phyloP scores from a whole-genome alignment of 2,797 vertebrate species.

The Urophycis tenuis region DNA sequence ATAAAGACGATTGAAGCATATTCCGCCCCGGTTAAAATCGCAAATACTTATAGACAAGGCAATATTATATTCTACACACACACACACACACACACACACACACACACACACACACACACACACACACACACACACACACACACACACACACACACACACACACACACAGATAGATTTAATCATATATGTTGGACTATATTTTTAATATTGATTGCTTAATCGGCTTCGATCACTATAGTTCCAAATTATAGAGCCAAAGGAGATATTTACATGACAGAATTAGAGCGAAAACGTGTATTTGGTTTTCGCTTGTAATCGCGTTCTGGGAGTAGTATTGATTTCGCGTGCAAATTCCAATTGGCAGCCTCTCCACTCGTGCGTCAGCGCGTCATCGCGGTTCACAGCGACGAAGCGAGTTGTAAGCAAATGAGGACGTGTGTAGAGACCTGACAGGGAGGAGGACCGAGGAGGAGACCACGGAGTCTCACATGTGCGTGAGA shows the following conservation, averaged over 20 bases:
- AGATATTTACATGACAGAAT: background rate
- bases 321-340: background rate
- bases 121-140: too few relatives aligned
- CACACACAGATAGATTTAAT: background rate
- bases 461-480: constrained; percentile 37
- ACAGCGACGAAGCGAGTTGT: constrained; percentile 68
- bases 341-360: background rate
- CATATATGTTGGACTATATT: background rate
- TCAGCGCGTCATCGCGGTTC: constrained; percentile 66
- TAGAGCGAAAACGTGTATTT: too few relatives aligned
- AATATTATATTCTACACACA: background rate
- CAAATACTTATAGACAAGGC: background rate
- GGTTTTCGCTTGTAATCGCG: too few relatives aligned
- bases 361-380: background rate
- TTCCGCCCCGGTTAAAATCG: background rate
- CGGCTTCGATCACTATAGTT: background rate
- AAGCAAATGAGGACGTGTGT: constrained; percentile 73
- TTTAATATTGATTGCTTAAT: background rate
- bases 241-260: background rate
- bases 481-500: constrained; percentile 17
- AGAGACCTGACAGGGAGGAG: constrained; percentile 59
- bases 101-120: too few relatives aligned
- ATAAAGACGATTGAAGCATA: background rate
- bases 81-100: too few relatives aligned
- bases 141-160: too few relatives aligned